These are phyloP conservation scores for Triplophysa bombifrons DNA, from an alignment of 2,797 vertebrate species.

Conservation along the genomic window DNA sequence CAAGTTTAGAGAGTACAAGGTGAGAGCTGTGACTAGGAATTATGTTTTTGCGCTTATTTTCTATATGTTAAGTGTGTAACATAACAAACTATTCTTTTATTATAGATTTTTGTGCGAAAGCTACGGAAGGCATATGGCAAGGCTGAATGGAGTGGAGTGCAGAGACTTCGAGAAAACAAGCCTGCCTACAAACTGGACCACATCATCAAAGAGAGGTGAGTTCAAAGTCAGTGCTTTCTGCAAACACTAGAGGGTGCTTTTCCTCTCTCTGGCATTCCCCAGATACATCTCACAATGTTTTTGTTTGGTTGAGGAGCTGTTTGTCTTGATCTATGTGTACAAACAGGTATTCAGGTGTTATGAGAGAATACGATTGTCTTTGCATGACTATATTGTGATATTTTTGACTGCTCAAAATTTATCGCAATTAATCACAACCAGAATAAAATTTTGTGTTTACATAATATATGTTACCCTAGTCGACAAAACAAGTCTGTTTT, in stretches of 20 bases:
- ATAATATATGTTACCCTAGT: too few relatives aligned
- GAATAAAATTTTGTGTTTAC: too few relatives aligned
- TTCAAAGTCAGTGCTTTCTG: not conserved
- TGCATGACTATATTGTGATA: not conserved
- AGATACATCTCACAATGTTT: too few relatives aligned
- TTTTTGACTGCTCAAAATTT: too few relatives aligned
- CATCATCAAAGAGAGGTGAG: conserved; percentile 94
- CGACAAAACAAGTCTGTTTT: too few relatives aligned
- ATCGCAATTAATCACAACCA: too few relatives aligned
- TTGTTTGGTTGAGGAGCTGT: not conserved
- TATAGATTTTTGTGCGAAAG: conserved; percentile 92
- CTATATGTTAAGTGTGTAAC: too few relatives aligned
- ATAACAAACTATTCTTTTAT: not conserved
- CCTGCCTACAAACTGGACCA: conserved; percentile 93
- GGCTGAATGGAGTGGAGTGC: conserved; percentile 84
- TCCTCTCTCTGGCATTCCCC: not conserved
- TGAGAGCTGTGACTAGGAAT: conserved; percentile 52
- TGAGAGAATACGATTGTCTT: conserved; percentile 15
- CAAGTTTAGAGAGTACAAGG: conserved; percentile 96
- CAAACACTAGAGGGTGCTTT: conserved; percentile 45
- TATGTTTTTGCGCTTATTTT: not conserved
- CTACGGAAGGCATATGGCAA: conserved; percentile 92
- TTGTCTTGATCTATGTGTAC: not conserved
- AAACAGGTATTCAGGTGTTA: not conserved
- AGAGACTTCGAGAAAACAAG: conserved; percentile 89